Percentiles rank a stretch among this genome's conserved stretches.
These are phyloP conservation scores for Myopa tessellatipennis DNA, from an alignment of 2,888 invertebrate genomes.

Conservation along the genomic window DNA sequence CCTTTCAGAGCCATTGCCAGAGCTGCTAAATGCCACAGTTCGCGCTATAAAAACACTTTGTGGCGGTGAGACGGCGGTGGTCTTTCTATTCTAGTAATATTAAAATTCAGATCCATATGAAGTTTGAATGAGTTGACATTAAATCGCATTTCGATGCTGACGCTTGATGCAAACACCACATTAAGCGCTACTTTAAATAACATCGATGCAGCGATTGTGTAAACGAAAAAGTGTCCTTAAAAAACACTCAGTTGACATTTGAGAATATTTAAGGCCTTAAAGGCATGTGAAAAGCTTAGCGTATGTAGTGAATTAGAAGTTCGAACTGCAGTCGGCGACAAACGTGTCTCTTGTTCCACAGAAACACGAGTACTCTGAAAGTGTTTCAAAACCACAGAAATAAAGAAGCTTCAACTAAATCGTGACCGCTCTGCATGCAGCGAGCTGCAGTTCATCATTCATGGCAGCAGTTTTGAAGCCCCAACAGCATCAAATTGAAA, in stretches of 20 bases:
- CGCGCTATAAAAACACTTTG: neutral
- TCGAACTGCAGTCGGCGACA: neutral
- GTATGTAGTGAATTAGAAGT: neutral
- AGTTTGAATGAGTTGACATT: neutral
- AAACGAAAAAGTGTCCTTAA: conserved; percentile 28
- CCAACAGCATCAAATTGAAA: conserved; percentile 21
- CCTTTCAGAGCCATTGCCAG: neutral
- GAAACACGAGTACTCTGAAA: neutral
- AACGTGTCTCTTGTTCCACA: neutral
- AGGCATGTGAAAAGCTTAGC: neutral
- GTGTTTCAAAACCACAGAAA: conserved; percentile 16
- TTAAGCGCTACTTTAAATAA: neutral
- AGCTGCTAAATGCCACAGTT: neutral
- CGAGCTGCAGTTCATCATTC: conserved; percentile 24
- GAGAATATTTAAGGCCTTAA: neutral
- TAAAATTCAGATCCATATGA: neutral
- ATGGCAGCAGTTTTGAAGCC: neutral
- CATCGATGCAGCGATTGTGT: neutral
- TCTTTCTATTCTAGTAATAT: neutral
- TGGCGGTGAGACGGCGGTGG: neutral
- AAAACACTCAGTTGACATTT: conserved; percentile 20
- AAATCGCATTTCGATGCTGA: neutral
- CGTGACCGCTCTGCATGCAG: conserved; percentile 46
- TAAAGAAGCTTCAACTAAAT: conserved; percentile 47
- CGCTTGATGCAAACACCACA: neutral